Evolutionary conservation across 1,140 invertebrate genomes (phyloP).

Genomic region (Diachasma alloeum): DNA sequence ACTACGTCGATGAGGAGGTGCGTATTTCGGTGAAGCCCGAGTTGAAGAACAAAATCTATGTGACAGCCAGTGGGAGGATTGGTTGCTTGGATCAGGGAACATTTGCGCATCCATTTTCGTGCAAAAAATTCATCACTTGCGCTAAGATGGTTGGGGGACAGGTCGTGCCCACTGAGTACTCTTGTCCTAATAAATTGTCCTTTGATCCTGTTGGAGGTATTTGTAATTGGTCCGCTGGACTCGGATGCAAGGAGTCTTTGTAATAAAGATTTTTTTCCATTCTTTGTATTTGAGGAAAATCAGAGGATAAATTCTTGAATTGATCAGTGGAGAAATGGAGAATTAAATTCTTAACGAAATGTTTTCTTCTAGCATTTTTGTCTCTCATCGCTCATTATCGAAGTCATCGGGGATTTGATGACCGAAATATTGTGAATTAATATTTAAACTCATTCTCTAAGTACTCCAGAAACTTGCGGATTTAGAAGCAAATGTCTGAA

Average conservation of each 20-base stretch:
- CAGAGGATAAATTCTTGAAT: neutral
- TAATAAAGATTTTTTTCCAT: neutral
- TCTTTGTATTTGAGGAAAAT: neutral
- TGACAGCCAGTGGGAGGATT: slow-evolving; percentile 69
- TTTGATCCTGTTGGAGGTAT: slow-evolving; percentile 90
- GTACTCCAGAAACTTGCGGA: too few relatives aligned
- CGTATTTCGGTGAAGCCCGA: slow-evolving; percentile 66
- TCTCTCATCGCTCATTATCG: too few relatives aligned
- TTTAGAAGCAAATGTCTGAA: too few relatives aligned
- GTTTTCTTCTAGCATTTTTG: too few relatives aligned
- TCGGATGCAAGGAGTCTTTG: slow-evolving; percentile 73
- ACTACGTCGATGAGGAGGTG: slow-evolving; percentile 72
- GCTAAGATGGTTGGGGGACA: slow-evolving; percentile 80
- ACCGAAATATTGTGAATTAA: too few relatives aligned
- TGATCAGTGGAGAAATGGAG: neutral
- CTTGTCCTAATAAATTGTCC: slow-evolving; percentile 82
- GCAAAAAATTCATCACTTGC: slow-evolving; percentile 89
- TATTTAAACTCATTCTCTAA: too few relatives aligned
- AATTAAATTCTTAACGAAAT: too few relatives aligned
- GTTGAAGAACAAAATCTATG: slow-evolving; percentile 69
- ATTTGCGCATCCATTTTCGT: slow-evolving; percentile 87
- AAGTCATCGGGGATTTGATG: too few relatives aligned
- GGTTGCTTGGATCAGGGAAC: slow-evolving; percentile 87
- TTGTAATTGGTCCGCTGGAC: slow-evolving; percentile 85
- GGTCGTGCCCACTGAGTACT: slow-evolving; percentile 85